Conservation (phyloP, 1,140 invertebrate genomes). For the Nautilus pompilius region DNA sequence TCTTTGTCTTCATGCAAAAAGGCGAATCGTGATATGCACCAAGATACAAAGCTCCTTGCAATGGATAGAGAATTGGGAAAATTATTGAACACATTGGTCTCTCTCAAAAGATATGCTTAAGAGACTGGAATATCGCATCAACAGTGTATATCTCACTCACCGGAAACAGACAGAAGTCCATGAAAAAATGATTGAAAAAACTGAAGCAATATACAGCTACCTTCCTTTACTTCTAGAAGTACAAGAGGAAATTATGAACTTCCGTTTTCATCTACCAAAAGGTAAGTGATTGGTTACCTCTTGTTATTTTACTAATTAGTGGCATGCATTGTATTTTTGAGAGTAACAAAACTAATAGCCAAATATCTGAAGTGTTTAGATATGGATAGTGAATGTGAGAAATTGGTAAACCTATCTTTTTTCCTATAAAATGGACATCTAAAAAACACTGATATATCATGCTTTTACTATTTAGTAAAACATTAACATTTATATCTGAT, state of each 20-base stretch:
- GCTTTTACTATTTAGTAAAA: too few relatives aligned
- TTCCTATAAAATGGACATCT: too few relatives aligned
- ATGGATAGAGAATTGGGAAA: constrained; percentile 23
- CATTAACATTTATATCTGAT: too few relatives aligned
- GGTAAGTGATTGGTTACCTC: constrained; percentile 22
- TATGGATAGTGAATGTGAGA: neutral
- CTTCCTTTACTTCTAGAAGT: constrained; percentile 23
- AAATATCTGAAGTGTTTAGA: neutral
- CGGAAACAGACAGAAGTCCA: constrained; percentile 22
- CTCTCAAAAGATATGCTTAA: constrained; percentile 26
- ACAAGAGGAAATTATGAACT: constrained; percentile 34
- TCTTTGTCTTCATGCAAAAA: constrained; percentile 34
- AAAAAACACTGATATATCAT: too few relatives aligned
- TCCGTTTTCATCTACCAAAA: constrained; percentile 32
- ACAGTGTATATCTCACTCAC: constrained; percentile 16
- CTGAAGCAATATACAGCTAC: constrained; percentile 14
- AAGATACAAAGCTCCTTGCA: constrained; percentile 27
- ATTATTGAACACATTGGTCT: constrained; percentile 12
- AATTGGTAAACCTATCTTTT: too few relatives aligned
- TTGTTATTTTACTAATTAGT: neutral
- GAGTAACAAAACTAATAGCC: neutral
- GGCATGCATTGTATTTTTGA: neutral
- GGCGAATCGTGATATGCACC: constrained; percentile 30
- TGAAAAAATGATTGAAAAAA: constrained; percentile 9
- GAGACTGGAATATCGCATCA: constrained; percentile 25